A percentile compares a stretch with the other conserved stretches of the same genome.
phyloP scores from a whole-genome alignment of 2,888 invertebrate species.

The Vannuccia rotundouncinata region DNA sequence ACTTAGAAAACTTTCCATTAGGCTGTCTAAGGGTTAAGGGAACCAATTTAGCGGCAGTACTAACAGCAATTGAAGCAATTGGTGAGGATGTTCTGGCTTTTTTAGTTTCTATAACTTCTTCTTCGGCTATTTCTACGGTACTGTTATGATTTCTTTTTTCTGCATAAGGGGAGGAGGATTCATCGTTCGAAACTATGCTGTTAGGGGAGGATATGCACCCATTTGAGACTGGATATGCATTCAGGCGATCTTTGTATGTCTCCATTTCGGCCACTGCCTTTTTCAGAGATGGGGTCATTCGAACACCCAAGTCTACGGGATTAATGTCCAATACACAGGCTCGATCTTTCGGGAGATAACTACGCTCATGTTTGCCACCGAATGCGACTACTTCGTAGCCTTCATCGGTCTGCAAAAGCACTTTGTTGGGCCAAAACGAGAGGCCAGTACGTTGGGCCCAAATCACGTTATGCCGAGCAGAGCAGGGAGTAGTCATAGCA shows the following conservation, averaged over 20 bases:
- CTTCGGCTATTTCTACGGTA: no score
- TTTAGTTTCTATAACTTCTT: neutral
- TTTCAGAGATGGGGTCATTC: conserved; percentile 28
- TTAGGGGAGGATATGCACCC: neutral
- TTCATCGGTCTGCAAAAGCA: neutral
- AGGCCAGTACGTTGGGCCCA: conserved; percentile 31
- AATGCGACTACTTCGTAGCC: conserved; percentile 33
- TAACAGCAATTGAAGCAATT: neutral
- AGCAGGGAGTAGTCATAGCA: neutral
- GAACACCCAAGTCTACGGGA: conserved; percentile 27
- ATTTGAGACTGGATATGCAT: neutral
- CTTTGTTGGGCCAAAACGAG: conserved; percentile 32
- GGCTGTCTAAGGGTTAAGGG: no score
- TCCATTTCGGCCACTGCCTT: conserved; percentile 22
- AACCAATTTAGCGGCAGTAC: neutral
- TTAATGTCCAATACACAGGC: neutral
- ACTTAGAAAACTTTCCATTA: neutral
- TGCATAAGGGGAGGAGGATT: neutral
- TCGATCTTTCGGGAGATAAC: conserved; percentile 3
- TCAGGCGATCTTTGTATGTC: neutral
- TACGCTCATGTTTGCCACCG: conserved; percentile 29
- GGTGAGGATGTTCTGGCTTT: neutral
- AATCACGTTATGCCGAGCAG: neutral
- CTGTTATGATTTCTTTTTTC: neutral
- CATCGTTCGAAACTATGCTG: neutral